phyloP scores from a whole-genome alignment of 2,888 invertebrate species.

The Ochropacha duplaris region DNA sequence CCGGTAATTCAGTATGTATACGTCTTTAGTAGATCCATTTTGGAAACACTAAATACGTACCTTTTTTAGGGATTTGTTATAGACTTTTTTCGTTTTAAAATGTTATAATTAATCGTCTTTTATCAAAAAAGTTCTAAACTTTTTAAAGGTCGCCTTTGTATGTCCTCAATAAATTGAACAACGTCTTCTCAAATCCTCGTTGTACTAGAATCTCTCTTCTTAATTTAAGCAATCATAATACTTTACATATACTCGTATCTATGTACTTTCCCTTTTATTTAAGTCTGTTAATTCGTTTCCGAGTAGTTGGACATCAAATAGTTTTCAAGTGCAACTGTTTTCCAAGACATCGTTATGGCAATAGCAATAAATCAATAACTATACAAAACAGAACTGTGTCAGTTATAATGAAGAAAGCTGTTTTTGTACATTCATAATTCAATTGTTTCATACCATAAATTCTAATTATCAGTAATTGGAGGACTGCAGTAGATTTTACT shows the following conservation, averaged over 20 bases:
- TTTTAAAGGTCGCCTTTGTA: background rate
- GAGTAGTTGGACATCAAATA: background rate
- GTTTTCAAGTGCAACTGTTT: slow-evolving; percentile 37
- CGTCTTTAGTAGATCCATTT: background rate
- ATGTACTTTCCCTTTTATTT: too few species aligned
- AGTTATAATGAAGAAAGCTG: slow-evolving; percentile 49
- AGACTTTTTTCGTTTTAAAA: too few species aligned
- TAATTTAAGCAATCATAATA: too few species aligned
- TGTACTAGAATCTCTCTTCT: too few species aligned
- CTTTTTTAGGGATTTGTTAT: too few species aligned
- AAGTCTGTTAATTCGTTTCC: background rate
- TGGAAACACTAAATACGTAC: too few species aligned
- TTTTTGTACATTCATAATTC: slow-evolving; percentile 55
- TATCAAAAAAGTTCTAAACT: background rate
- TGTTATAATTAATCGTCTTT: background rate
- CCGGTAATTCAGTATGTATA: background rate
- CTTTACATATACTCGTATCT: too few species aligned
- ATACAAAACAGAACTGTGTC: slow-evolving; percentile 53
- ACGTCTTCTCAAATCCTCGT: too few species aligned
- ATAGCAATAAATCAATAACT: slow-evolving; percentile 62
- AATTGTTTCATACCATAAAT: slow-evolving; percentile 64
- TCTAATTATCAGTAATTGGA: slow-evolving; percentile 63
- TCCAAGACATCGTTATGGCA: slow-evolving; percentile 32
- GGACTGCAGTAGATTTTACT: slow-evolving; percentile 33
- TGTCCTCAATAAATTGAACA: too few species aligned